Evolutionary conservation across 2,113 vertebrate species (phyloP).

Genomic region (Zosterops hypoxanthus): DNA sequence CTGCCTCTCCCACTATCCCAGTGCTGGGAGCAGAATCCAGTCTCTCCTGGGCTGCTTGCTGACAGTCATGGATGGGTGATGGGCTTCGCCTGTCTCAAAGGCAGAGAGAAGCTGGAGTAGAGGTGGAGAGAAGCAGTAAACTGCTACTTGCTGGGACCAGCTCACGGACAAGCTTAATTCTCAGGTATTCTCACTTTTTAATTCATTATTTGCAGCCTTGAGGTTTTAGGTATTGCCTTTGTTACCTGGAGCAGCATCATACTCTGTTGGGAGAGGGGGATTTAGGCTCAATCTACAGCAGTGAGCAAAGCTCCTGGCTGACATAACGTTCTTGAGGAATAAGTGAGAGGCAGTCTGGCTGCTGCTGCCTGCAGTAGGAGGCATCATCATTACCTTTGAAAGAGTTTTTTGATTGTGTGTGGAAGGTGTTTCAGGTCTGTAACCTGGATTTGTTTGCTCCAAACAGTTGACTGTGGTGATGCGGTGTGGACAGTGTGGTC

Average conservation of each 20-base stretch:
- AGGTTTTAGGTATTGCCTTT: background rate
- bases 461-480: background rate
- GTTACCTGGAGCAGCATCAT: background rate
- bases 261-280: rapidly evolving
- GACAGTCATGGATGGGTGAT: background rate
- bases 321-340: background rate
- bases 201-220: background rate
- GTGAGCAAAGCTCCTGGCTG: background rate
- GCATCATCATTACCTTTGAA: background rate
- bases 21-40: background rate
- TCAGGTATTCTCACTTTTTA: slow-evolving; percentile 22
- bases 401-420: background rate
- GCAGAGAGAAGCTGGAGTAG: background rate
- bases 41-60: background rate
- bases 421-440: background rate
- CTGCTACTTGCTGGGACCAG: background rate
- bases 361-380: background rate
- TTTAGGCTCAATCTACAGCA: background rate
- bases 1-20: background rate
- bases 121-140: background rate
- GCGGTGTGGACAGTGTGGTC: background rate
- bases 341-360: background rate
- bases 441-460: background rate
- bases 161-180: background rate
- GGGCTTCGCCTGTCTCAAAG: background rate